phyloP scores from a whole-genome alignment of 2,888 invertebrate genomes.

The Hoplodrina blanda region DNA sequence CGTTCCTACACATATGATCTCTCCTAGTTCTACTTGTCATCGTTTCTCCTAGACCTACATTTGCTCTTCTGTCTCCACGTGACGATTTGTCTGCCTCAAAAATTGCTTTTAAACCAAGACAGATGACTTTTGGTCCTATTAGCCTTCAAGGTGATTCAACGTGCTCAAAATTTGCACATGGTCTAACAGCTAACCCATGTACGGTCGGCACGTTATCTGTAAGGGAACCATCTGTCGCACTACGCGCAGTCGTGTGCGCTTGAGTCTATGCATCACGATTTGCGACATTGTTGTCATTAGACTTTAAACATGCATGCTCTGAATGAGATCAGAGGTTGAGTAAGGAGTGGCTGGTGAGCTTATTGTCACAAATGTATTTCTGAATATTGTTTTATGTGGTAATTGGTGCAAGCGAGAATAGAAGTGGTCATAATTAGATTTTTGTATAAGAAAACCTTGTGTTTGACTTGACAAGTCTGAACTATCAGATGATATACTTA shows the following conservation, averaged over 20 bases:
- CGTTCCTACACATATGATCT: not conserved
- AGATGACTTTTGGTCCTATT: not conserved
- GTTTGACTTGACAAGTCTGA: not conserved
- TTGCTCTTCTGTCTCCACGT: not conserved
- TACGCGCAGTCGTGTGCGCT: slow-evolving; percentile 42
- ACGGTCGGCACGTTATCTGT: slow-evolving; percentile 43
- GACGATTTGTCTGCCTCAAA: not conserved
- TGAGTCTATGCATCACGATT: slow-evolving; percentile 49
- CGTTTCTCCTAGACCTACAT: not conserved
- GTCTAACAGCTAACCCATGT: slow-evolving; percentile 17
- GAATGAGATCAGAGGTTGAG: slow-evolving; percentile 48
- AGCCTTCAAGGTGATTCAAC: slow-evolving; percentile 31
- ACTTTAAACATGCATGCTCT: slow-evolving; percentile 31
- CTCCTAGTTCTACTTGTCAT: not conserved
- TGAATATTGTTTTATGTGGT: slow-evolving; percentile 11
- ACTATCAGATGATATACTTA: too few species aligned
- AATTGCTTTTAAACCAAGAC: not conserved
- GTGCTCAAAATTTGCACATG: slow-evolving; percentile 39
- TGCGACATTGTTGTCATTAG: slow-evolving; percentile 52
- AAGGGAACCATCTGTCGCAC: slow-evolving; percentile 50
- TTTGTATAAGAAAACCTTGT: not conserved
- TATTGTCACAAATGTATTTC: slow-evolving; percentile 20
- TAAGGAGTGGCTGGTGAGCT: slow-evolving; percentile 21
- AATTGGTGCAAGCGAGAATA: slow-evolving; percentile 11
- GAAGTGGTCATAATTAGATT: too few species aligned